Evolutionary conservation across 2,888 invertebrate genomes (phyloP).

Genomic region (Sceliomorpha sp.): DNA sequence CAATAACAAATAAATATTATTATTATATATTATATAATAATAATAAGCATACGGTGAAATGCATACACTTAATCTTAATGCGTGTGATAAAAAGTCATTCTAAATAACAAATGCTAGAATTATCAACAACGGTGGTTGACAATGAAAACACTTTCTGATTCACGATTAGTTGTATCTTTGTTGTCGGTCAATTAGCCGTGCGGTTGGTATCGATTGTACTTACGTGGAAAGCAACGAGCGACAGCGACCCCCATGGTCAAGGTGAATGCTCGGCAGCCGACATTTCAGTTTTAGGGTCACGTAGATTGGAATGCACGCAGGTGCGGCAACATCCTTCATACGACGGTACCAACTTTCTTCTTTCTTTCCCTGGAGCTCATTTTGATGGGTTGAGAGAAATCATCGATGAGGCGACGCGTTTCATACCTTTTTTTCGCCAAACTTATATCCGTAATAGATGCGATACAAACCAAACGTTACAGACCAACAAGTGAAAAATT

Average conservation of each 20-base stretch:
- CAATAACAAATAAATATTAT: no score
- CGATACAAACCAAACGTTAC: no score
- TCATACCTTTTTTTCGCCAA: slow-evolving; percentile 25
- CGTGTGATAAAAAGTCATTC: no score
- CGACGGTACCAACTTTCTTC: slow-evolving; percentile 69
- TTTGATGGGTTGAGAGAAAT: slow-evolving; percentile 55
- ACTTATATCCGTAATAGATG: no score
- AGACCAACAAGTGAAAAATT: no score
- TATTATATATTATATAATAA: no score
- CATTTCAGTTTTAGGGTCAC: slow-evolving; percentile 73
- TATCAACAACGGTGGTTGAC: no score
- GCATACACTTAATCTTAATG: no score
- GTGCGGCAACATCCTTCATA: slow-evolving; percentile 71
- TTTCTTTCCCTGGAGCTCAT: slow-evolving; percentile 63
- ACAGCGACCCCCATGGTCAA: slow-evolving; percentile 65
- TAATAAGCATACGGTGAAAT: no score
- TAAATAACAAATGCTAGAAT: no score
- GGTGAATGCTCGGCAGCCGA: slow-evolving; percentile 62
- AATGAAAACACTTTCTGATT: slow-evolving; percentile 36
- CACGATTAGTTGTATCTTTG: slow-evolving; percentile 31
- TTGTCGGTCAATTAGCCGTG: slow-evolving; percentile 29
- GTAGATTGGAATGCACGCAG: slow-evolving; percentile 75
- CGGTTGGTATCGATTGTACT: slow-evolving; percentile 45
- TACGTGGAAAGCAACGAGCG: slow-evolving; percentile 34
- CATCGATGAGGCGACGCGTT: slow-evolving; percentile 35